Evolutionary conservation across 1,140 invertebrate genomes (phyloP), one percentile per base, ranked within the genome.

Genomic region (Pseudomyrmex dendroicus): DNA sequence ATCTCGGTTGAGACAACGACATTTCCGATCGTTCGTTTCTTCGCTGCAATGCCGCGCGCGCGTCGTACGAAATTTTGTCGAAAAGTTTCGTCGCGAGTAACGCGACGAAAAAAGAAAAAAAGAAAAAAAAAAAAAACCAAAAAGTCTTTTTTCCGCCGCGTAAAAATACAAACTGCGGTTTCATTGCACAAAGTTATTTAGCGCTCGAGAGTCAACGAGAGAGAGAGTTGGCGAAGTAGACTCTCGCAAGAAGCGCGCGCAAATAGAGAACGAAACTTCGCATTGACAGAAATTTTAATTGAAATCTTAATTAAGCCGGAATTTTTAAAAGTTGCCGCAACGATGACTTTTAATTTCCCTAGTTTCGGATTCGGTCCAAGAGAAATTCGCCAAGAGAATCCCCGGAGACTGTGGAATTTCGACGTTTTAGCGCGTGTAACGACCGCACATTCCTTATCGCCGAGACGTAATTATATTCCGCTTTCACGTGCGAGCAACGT

Each of bases 231-330:
- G 35, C 5, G 35, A 35, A 35, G 35, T 35, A 35, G 35, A 35
- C 0, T 35, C 35, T 35, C 35, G 35, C 35, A 7, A 35, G 35
- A 35, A 35, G 35, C 35, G 35, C 35, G 35, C 20, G 17, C 25
- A 54, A 66, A 56, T 68, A 17, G 10, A 44, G 46, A 8, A 20
- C 35, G 25, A 48, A 80, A 59, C 54, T 50, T 57, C 35, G 25
- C 7, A 17, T 57, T 13, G 52, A 25, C 44, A 10, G 46, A 70
- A 52, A 70, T 61, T 80, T 80, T 80, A 59, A 70, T 72, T 61
- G 44, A n/a, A 44, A 59, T 20, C 22, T 72, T 72, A 59, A 70
- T 70, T 78, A 50, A 3, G 17, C 3, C 15, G 63, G 35, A 72
- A 61, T 80, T 48, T 72, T 59, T 10, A 54, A 22, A 67, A 25